Base-by-base conservation (phyloP, 1,140 invertebrate species). In the Drosophila burlai region DNA sequence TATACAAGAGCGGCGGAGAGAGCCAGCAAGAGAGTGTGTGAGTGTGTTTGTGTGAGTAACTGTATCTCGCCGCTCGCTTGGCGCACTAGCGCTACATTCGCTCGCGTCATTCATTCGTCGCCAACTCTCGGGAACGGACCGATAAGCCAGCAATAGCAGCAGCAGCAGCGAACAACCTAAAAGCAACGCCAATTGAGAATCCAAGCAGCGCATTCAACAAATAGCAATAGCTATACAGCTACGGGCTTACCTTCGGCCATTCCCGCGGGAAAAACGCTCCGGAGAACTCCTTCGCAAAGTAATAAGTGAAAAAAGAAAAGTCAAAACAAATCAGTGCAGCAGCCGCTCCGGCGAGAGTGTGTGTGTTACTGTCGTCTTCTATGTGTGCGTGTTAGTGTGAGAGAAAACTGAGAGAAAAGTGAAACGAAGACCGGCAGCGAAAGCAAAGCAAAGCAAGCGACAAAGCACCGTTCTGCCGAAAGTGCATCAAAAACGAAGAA, bases 101-200 rank as follows among this genome's bases (percentile, higher is more conserved):
- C 63, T 87, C 64, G 71, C 63, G 42, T 75, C 85, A 91, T 82
- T 92, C 80, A 80, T 83, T 90, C 78, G 91, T 79, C 91, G 82
- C 64, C 69, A 90, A 87, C 85, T 82, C 87, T 92, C 91, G 91
- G 81, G 87, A 81, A 71, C 87, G 77, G 91, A 90, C 85, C 80
- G 81, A 92, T 81, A 89, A 91, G 50, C 29, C 62, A 54, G 31
- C 42, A 61, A 67, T 11, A 45, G 50, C 50, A 31, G 36, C 29
- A 50, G n/a, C 16, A 42, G 18, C 38, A 63, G 49, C 52, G 16
- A 80, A 65, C 34, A 78, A n/a, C 50, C 50, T 29, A 52, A 52
- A 52, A 52, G 9, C 47, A 29, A 34, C 4, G 42, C 40, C 55
- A 50, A 71, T 52, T 50, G 43, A 43, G 21, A 43, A 76, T 24